A percentile compares a stretch with the other conserved stretches of the same genome.
Evolutionary conservation across 1,140 invertebrate species (phyloP).

Genomic region (Drosophila funebris): DNA sequence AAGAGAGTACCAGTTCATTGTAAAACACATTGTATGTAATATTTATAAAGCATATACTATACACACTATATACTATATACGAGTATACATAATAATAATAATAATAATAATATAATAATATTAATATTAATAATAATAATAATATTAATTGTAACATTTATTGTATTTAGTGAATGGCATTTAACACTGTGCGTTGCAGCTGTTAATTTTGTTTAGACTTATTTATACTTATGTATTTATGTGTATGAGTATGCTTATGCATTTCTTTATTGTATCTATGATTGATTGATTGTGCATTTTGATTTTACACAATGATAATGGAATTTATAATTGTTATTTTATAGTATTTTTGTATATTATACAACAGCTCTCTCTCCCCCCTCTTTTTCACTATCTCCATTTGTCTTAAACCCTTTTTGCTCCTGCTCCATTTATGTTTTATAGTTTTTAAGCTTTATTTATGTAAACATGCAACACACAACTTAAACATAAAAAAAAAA

Average conservation of each 20-base stretch:
- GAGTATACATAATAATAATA: slow-evolving; percentile 38
- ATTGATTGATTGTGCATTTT: slow-evolving; percentile 40
- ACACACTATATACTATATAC: slow-evolving; percentile 48
- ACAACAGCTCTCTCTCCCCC: slow-evolving; percentile 26
- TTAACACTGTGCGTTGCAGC: slow-evolving; percentile 69
- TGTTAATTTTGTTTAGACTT: slow-evolving; percentile 74
- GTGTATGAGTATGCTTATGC: slow-evolving; percentile 45
- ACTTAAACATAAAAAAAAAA: slow-evolving; percentile 27
- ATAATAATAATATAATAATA: slow-evolving; percentile 32
- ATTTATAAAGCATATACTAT: slow-evolving; percentile 58
- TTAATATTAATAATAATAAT: slow-evolving; percentile 46
- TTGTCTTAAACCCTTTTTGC: slow-evolving; percentile 34
- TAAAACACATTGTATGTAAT: slow-evolving; percentile 67
- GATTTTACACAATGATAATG: slow-evolving; percentile 39
- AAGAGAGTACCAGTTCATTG: slow-evolving; percentile 57
- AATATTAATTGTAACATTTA: slow-evolving; percentile 52
- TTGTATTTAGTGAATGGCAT: slow-evolving; percentile 78
- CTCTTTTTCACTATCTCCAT: neutral
- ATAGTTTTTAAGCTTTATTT: slow-evolving; percentile 78
- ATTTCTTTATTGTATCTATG: slow-evolving; percentile 44
- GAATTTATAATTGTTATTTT: slow-evolving; percentile 51
- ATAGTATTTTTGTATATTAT: slow-evolving; percentile 50
- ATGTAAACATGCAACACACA: slow-evolving; percentile 54
- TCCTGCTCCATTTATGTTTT: slow-evolving; percentile 77
- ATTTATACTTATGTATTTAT: slow-evolving; percentile 56